These are phyloP conservation scores for Natator depressus DNA, from an alignment of 2,113 vertebrate species.

Conservation along the genomic window DNA sequence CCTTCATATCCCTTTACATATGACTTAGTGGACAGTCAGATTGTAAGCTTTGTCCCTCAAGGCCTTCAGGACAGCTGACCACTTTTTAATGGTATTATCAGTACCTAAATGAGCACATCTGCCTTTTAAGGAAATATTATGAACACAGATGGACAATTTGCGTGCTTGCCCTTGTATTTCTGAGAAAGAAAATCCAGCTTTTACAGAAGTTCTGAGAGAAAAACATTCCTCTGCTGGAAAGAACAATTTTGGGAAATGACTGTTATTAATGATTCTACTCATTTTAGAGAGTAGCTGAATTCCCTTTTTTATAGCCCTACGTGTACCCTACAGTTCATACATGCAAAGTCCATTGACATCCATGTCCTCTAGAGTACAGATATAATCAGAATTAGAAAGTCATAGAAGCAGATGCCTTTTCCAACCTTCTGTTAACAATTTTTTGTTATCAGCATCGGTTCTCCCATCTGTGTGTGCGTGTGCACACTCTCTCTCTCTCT, in stretches of 20 bases:
- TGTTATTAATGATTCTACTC: neutral
- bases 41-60: neutral
- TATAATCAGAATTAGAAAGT: neutral
- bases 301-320: neutral
- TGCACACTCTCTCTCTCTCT: neutral
- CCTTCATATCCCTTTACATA: slow-evolving; percentile 19
- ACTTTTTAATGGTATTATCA: neutral
- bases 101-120: slow-evolving; percentile 26
- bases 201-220: neutral
- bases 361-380: neutral
- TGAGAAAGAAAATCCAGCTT: slow-evolving; percentile 10
- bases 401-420: slow-evolving; percentile 45
- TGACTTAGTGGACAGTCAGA: slow-evolving; percentile 21
- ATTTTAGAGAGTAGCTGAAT: neutral
- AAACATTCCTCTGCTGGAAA: neutral
- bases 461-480: neutral
- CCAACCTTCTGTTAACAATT: slow-evolving; percentile 4
- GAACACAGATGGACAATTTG: neutral
- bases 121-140: slow-evolving; percentile 13
- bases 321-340: neutral
- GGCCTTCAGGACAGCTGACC: neutral
- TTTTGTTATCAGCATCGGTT: slow-evolving; percentile 34
- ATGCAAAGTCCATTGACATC: slow-evolving; percentile 42
- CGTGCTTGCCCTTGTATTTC: slow-evolving; percentile 23
- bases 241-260: neutral